Percentiles rank a stretch among this genome's conserved stretches.
Evolutionary conservation across 1,140 invertebrate species (phyloP).

Genomic region (Scaptomyza pallida): DNA sequence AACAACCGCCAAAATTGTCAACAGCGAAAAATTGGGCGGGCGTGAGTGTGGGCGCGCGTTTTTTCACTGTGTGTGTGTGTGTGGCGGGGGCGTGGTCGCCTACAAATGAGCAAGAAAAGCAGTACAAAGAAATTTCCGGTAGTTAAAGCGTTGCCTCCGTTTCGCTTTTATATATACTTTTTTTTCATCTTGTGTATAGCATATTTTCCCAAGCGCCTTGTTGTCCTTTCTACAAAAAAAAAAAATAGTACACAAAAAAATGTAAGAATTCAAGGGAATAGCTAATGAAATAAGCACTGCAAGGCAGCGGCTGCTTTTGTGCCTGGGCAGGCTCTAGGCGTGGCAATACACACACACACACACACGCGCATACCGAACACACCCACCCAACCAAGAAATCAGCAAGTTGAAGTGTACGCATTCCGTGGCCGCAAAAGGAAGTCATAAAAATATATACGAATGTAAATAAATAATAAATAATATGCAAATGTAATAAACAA

Average conservation of each 20-base stretch:
- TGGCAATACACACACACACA: conserved; percentile 7
- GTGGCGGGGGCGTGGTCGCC: conserved; percentile 36
- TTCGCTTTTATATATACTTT: conserved; percentile 24
- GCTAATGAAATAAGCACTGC: conserved; percentile 78
- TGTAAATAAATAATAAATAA: conserved; percentile 80
- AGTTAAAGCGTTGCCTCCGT: conserved; percentile 73
- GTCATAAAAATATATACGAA: conserved; percentile 70
- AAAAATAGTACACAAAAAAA: conserved; percentile 18
- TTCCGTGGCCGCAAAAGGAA: conserved; percentile 44
- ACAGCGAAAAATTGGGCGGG: conserved; percentile 80
- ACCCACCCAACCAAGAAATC: conserved; percentile 21
- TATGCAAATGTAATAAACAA: conserved; percentile 83
- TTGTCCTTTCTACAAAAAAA: conserved; percentile 37
- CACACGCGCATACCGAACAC: not conserved
- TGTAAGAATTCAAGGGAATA: conserved; percentile 68
- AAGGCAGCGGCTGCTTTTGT: conserved; percentile 27
- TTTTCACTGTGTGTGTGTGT: conserved; percentile 8
- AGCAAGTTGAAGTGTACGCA: conserved; percentile 28
- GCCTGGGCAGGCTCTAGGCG: conserved; percentile 7
- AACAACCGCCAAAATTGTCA: conserved; percentile 82
- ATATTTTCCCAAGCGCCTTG: conserved; percentile 37
- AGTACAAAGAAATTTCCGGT: conserved; percentile 82
- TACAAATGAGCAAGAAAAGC: conserved; percentile 69
- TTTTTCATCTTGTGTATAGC: conserved; percentile 14
- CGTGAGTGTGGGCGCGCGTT: conserved; percentile 62